phyloP scores from a whole-genome alignment of 2,888 invertebrate species.

The Phania funesta region DNA sequence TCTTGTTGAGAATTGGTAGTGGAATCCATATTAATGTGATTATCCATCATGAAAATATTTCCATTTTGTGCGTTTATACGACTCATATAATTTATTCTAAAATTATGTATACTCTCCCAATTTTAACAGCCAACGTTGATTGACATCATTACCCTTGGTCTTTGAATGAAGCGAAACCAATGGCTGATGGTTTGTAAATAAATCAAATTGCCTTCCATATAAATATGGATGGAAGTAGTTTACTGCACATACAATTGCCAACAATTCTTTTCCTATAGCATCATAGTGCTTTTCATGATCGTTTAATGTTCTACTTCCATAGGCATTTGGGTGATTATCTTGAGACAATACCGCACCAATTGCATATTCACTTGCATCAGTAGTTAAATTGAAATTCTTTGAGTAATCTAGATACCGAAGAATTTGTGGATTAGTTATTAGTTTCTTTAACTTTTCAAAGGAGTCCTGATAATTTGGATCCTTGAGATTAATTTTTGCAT shows the following conservation, averaged over 20 bases:
- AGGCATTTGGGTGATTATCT: neutral
- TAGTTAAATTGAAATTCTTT: too few species aligned
- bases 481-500: neutral
- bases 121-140: too few species aligned
- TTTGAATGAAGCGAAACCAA: too few species aligned
- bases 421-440: neutral
- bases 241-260: neutral
- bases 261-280: neutral
- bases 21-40: too few species aligned
- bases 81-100: too few species aligned
- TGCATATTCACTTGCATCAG: too few species aligned
- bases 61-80: too few species aligned
- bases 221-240: neutral
- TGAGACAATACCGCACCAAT: neutral
- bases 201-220: neutral
- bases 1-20: too few species aligned
- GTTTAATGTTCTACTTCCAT: neutral
- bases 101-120: too few species aligned
- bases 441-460: conserved; percentile 1
- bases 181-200: neutral
- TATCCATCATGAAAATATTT: too few species aligned
- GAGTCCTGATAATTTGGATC: neutral
- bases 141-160: too few species aligned
- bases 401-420: neutral
- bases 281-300: neutral